Base-by-base conservation (phyloP, 2,888 invertebrate species). In the Drosophila limbata region DNA sequence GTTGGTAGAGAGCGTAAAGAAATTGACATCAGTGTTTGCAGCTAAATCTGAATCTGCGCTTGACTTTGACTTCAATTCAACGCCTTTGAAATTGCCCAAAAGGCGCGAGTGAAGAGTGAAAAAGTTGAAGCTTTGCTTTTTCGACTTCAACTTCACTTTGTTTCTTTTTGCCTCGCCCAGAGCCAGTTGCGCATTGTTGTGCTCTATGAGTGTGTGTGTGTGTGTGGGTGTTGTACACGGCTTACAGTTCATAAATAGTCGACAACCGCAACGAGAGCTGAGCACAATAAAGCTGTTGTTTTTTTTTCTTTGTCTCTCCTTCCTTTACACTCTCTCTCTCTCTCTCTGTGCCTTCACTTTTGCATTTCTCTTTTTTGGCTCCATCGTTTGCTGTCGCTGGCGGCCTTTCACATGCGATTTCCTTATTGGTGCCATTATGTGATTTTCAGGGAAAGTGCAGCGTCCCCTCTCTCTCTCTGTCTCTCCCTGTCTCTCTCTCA, bases 331-430 rank as follows among this genome's bases (percentile, higher is more conserved):
- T 31, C 19, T 37, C 52, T 15, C 5, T 50, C 17, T 42, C 21
- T 40, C 48, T 42, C 21, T 50, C 11, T 5, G 37, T 48, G 15
- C 33, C 10, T 39, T 21, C 42, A 50, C 13, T 13, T 8, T 4
- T 35, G 9, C 33, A 2, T 37, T 62, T 51, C 62, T 45, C 47
- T 55, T 45, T 52, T 50, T 57, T 17, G 50, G 21, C 25, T 15
- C 31, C 45, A 42, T 37, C 52, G 35, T 64, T 56, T 55, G 25
- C 42, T 47, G 60, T 51, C 28, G 64, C 64, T 62, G 56, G 72
- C 69, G 75, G 69, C 69, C 63, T 72, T 74, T 84, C 88, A 81
- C 76, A 81, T 89, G 76, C 85, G 88, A 89, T 89, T 84, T 89
- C 88, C 84, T 84, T 89, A 84, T 79, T 81, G 82, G 70, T 70